Evolutionary conservation across 2,113 vertebrate genomes (phyloP).

Genomic region (Mixornis gularis): DNA sequence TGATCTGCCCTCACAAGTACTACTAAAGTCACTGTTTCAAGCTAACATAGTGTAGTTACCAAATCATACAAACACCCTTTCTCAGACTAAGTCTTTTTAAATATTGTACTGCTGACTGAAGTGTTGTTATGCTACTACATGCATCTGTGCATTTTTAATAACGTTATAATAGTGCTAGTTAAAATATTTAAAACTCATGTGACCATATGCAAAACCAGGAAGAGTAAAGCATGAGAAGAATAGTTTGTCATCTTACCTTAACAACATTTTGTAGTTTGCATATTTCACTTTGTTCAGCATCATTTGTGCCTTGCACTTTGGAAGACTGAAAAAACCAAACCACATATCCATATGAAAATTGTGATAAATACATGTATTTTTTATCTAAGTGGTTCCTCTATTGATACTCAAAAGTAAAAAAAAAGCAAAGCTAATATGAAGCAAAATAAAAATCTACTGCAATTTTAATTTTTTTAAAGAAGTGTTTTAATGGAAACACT

Average conservation of each 20-base stretch:
- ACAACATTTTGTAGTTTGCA: constrained; percentile 85
- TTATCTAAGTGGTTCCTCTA: background rate
- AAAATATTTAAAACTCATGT: background rate
- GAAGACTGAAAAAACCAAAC: constrained; percentile 70
- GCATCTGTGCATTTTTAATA: background rate
- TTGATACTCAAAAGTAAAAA: background rate
- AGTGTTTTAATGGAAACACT: background rate
- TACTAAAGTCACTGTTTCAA: background rate
- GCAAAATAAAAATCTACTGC: background rate
- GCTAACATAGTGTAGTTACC: background rate
- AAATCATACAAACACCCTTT: background rate
- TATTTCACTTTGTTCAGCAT: constrained; percentile 82
- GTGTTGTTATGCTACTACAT: background rate
- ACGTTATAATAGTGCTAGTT: background rate
- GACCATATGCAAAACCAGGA: background rate
- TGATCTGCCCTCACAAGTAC: background rate
- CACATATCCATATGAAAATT: background rate
- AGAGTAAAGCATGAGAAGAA: background rate
- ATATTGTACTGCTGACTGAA: background rate
- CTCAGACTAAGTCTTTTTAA: background rate
- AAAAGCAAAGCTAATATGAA: background rate
- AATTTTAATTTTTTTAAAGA: background rate
- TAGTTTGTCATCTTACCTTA: constrained; percentile 75
- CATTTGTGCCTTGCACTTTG: constrained; percentile 71
- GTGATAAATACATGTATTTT: background rate